Evolutionary conservation across 2,797 vertebrate species (phyloP).

Genomic region (Passerculus sandwichensis): DNA sequence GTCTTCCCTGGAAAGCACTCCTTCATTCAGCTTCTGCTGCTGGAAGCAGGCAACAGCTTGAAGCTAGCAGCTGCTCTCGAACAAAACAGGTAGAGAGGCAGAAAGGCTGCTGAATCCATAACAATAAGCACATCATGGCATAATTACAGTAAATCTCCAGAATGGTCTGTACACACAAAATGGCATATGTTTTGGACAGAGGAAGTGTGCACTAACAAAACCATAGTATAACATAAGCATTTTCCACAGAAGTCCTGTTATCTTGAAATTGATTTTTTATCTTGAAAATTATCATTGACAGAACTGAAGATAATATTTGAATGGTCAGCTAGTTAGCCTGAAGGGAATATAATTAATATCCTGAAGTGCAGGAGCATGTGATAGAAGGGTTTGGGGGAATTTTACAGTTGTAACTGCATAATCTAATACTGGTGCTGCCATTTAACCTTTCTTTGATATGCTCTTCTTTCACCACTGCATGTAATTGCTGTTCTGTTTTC

Average conservation of each 20-base stretch:
- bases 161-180: constrained; percentile 61
- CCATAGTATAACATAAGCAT: constrained; percentile 25
- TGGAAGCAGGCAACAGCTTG: constrained; percentile 72
- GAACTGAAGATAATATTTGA: constrained; percentile 22
- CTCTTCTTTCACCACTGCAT: not conserved
- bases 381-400: not conserved
- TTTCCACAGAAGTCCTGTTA: constrained; percentile 48
- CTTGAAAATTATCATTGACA: constrained; percentile 65
- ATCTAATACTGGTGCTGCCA: not conserved
- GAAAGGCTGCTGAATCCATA: constrained; percentile 63
- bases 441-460: constrained; percentile 22
- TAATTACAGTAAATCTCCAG: constrained; percentile 74
- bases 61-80: constrained; percentile 75
- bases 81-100: constrained; percentile 74
- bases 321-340: constrained; percentile 18
- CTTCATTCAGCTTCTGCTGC: constrained; percentile 57
- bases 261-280: constrained; percentile 55
- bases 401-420: constrained; percentile 8
- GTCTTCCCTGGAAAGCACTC: constrained; percentile 72
- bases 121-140: constrained; percentile 73
- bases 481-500: constrained; percentile 41
- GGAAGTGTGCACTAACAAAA: constrained; percentile 20
- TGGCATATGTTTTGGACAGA: constrained; percentile 71
- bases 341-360: constrained; percentile 6
- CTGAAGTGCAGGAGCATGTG: not conserved